These are phyloP conservation scores for Phrynosoma platyrhinos DNA, from an alignment of 2,113 vertebrate genomes.

Conservation along the genomic window DNA sequence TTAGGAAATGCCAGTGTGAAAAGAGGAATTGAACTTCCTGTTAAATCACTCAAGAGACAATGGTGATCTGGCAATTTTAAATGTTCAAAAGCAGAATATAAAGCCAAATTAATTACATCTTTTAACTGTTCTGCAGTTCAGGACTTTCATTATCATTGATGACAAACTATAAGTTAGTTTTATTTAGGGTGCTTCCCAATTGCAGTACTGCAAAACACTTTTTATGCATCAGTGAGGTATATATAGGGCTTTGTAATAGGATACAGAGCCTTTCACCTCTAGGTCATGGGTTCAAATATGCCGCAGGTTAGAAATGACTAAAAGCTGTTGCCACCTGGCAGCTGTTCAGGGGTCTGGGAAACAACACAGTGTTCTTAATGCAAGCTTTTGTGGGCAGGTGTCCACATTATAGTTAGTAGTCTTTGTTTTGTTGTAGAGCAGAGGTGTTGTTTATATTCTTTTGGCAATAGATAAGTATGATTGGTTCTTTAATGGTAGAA, in stretches of 20 bases:
- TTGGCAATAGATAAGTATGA: background rate
- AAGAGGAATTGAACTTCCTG: background rate
- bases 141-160: background rate
- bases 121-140: fast-evolving
- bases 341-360: conserved; percentile 34
- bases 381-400: background rate
- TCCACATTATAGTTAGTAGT: background rate
- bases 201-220: background rate
- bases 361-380: conserved; percentile 10
- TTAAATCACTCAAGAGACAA: background rate
- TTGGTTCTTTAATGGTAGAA: background rate
- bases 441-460: background rate
- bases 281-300: conserved; percentile 56
- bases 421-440: background rate
- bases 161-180: background rate
- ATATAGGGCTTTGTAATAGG: conserved; percentile 28
- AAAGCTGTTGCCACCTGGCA: conserved; percentile 47
- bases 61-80: conserved; percentile 16
- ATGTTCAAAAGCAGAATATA: background rate
- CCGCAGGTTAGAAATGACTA: conserved; percentile 41
- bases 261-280: conserved; percentile 42
- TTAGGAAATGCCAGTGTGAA: background rate
- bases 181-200: conserved; percentile 12
- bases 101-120: background rate
- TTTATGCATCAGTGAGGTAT: conserved; percentile 25